Evolutionary conservation across 2,797 vertebrate genomes (phyloP), one percentile per base, ranked within the genome.

Genomic region (Enteromius fasciolatus): DNA sequence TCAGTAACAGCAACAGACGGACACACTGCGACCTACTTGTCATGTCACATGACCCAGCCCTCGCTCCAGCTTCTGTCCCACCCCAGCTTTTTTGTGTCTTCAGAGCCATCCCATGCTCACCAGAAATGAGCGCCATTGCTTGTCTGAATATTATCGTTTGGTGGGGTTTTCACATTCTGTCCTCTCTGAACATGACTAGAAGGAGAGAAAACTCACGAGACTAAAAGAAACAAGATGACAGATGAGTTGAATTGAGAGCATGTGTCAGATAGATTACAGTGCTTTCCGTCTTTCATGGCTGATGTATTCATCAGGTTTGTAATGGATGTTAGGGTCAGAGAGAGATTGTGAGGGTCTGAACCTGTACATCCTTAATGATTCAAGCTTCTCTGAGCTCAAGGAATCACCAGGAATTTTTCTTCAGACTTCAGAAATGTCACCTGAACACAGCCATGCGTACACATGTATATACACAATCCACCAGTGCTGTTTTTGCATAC

Each of bases 21-120:
- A 72, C 20, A 63, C 41, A 52, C 79, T 31, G 61, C 72, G 61
- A 67, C 61, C 59, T 52, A 68, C 63, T 82, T 76, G 63, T 68
- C n/a, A 14, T 31, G n/a, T 63, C 57, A 81, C 77, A 81, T 68
- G 57, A 76, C 36, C 41, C 48, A 75, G 59, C 25, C 36, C 74
- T 57, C 31, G 1, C 25, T 59, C 77, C n/a, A 15, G 48, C 31
- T 54, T 70, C 64, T 63, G 54, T 67, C 41, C 61, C 59, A 33
- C 63, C 64, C 76, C n/a, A n/a, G 23, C 69, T 57, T 36, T n/a
- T 23, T n/a, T 61, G 74, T 41, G 52, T 76, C 74, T 76, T 76
- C 10, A 63, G 50, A 39, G 20, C 12, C 2, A 52, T 33, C 70
- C 50, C 67, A 46, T 3, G 5, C 39, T 69, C 46, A 28, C 18